phyloP scores from a whole-genome alignment of 2,888 invertebrate species.

The Vandiemenella viatica region DNA sequence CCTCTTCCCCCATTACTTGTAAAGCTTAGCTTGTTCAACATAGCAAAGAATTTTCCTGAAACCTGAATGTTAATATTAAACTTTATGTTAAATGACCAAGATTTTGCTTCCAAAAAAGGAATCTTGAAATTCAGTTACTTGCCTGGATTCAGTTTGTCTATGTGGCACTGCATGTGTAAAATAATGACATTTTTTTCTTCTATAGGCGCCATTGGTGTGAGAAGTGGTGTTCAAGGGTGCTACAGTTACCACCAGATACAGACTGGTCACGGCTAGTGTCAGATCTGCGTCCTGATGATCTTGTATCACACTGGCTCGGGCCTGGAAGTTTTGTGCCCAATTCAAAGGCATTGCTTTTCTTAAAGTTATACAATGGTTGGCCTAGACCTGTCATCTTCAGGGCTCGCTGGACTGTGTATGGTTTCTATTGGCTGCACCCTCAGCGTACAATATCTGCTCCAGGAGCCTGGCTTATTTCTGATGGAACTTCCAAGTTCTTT shows the following conservation, averaged over 20 bases:
- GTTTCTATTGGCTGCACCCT: slow-evolving; percentile 53
- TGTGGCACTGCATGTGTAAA: too few relatives aligned
- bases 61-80: too few relatives aligned
- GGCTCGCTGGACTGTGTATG: slow-evolving; percentile 47
- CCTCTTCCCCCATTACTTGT: too few relatives aligned
- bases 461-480: slow-evolving; percentile 31
- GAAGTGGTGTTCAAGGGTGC: neutral
- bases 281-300: slow-evolving; percentile 37
- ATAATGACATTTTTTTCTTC: too few relatives aligned
- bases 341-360: slow-evolving; percentile 42
- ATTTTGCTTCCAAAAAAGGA: too few relatives aligned
- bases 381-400: slow-evolving; percentile 44
- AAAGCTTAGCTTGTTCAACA: too few relatives aligned
- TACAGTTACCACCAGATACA: slow-evolving; percentile 19
- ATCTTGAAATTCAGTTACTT: too few relatives aligned
- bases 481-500: too few relatives aligned
- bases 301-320: slow-evolving; percentile 35
- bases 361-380: slow-evolving; percentile 50
- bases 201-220: too few relatives aligned
- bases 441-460: slow-evolving; percentile 38
- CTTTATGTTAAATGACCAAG: too few relatives aligned
- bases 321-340: slow-evolving; percentile 45
- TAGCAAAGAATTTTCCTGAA: too few relatives aligned
- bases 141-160: too few relatives aligned
- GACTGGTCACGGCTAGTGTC: slow-evolving; percentile 23